Conservation (phyloP, 2,797 vertebrate species). For the Pseudomugil gertrudae region DNA sequence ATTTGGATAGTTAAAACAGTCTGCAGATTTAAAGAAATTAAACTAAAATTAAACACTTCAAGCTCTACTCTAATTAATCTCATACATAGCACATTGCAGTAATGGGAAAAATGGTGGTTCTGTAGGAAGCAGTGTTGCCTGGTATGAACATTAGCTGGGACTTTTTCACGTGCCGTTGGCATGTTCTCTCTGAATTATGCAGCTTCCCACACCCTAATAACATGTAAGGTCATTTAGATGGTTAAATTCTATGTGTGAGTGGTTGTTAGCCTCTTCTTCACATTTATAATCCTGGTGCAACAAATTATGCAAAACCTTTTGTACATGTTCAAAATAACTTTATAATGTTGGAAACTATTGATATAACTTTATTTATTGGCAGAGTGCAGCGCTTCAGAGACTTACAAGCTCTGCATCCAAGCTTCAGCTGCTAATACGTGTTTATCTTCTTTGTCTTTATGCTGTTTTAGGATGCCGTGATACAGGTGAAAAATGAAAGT, state of each 20-base stretch:
- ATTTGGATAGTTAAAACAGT: not conserved
- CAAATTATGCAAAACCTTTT: not conserved
- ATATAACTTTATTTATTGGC: not conserved
- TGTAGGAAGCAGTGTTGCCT: not conserved
- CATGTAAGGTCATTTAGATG: not conserved
- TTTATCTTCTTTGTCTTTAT: conserved; percentile 48
- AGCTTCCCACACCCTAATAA: not conserved
- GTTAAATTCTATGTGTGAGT: not conserved
- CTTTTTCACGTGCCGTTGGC: not conserved
- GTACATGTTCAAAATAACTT: not conserved
- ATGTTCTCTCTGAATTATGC: not conserved
- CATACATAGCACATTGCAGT: not conserved
- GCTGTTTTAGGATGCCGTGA: conserved; percentile 62
- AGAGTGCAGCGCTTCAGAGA: conserved; percentile 9
- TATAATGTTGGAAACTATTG: not conserved
- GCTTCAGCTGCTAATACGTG: conserved; percentile 17
- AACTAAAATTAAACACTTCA: not conserved
- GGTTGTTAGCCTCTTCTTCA: not conserved
- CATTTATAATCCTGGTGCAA: not conserved
- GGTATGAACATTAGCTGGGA: not conserved
- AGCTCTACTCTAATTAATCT: not conserved
- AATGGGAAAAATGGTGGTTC: not conserved
- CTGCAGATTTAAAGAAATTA: not conserved
- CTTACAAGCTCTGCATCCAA: not conserved
- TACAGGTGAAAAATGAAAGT: conserved; percentile 48